Evolutionary conservation across 92 coral and sea anemone species (phyloP).

Genomic region (Zoanthus solanderi): DNA sequence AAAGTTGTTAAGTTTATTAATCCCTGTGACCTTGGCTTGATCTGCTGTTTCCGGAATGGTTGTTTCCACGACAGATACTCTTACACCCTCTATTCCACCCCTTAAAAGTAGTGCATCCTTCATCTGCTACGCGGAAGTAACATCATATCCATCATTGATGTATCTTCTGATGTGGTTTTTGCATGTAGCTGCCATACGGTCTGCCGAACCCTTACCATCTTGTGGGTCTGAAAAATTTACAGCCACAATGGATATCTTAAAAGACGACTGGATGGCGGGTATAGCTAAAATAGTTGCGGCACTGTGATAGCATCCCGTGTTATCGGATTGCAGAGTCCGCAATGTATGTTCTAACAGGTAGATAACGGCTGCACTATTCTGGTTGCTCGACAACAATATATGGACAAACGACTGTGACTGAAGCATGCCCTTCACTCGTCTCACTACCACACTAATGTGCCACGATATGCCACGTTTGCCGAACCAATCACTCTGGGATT

Average conservation of each 20-base stretch:
- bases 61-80: slow-evolving; percentile 28
- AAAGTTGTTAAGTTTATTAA: slow-evolving; percentile 59
- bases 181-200: neutral
- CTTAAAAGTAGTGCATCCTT: neutral
- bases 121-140: slow-evolving; percentile 11
- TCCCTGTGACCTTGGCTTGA: slow-evolving; percentile 37
- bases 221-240: slow-evolving; percentile 2
- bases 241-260: neutral
- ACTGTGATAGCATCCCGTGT: slow-evolving; percentile 58
- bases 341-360: slow-evolving; percentile 42
- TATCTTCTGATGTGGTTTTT: slow-evolving; percentile 14
- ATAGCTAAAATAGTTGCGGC: neutral
- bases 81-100: neutral
- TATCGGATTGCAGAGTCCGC: slow-evolving; percentile 38
- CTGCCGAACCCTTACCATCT: slow-evolving; percentile 7
- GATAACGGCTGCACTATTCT: slow-evolving; percentile 33
- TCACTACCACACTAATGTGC: slow-evolving; percentile 49
- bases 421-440: slow-evolving; percentile 32
- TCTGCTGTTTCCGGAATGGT: slow-evolving; percentile 24
- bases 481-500: slow-evolving; percentile 49
- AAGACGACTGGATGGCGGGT: slow-evolving; percentile 5
- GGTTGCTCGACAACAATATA: slow-evolving; percentile 37
- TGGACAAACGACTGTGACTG: slow-evolving; percentile 44
- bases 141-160: slow-evolving; percentile 45
- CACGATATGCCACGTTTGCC: slow-evolving; percentile 52